Conservation (phyloP, 2,888 invertebrate species). For the Acronicta aceris region DNA sequence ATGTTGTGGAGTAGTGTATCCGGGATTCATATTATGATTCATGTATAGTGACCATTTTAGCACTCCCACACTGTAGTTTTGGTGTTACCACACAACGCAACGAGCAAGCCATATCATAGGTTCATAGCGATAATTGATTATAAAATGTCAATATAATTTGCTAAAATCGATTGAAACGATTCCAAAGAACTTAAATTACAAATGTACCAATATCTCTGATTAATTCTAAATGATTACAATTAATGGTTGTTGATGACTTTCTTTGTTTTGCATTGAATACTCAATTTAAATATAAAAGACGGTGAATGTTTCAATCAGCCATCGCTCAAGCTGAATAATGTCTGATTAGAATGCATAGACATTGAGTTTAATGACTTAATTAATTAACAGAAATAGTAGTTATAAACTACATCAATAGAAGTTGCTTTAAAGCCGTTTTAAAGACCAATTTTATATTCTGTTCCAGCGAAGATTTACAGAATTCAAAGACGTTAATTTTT, state of each 20-base stretch:
- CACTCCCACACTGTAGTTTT: neutral
- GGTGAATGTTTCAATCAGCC: slow-evolving; percentile 27
- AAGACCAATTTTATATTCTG: slow-evolving; percentile 13
- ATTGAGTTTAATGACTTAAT: slow-evolving; percentile 29
- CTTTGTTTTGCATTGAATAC: slow-evolving; percentile 34
- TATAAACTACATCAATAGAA: slow-evolving; percentile 14
- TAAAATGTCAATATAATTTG: neutral
- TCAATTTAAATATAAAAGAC: slow-evolving; percentile 33
- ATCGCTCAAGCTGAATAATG: slow-evolving; percentile 4
- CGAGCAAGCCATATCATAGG: neutral
- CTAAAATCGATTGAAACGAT: slow-evolving; percentile 11
- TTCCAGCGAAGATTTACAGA: neutral
- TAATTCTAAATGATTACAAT: slow-evolving; percentile 53
- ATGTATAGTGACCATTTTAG: no score
- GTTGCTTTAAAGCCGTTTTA: slow-evolving; percentile 15
- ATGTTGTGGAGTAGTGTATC: no score
- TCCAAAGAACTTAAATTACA: slow-evolving; percentile 29
- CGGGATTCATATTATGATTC: no score
- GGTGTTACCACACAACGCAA: neutral
- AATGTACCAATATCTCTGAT: slow-evolving; percentile 61
- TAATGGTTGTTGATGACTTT: slow-evolving; percentile 41
- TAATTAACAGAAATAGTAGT: slow-evolving; percentile 5
- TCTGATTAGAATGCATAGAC: slow-evolving; percentile 27
- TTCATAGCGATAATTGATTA: neutral
- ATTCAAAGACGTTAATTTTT: neutral